Evolutionary conservation across 2,797 vertebrate species (phyloP).

Genomic region (Poecilia wingei): DNA sequence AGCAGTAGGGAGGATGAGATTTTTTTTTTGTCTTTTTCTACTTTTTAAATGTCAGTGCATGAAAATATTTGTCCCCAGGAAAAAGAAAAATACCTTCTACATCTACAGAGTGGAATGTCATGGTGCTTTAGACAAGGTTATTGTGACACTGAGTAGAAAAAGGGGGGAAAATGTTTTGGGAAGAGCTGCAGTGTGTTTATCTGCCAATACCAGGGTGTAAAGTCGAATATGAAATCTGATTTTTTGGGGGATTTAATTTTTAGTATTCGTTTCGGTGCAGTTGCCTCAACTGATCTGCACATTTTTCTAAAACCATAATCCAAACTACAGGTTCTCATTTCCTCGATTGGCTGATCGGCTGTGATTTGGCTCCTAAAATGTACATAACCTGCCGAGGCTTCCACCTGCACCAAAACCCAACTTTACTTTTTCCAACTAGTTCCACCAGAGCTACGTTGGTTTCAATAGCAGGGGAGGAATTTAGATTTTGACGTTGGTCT

Average conservation of each 20-base stretch:
- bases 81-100: constrained; percentile 75
- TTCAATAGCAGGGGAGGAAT: background rate
- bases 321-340: constrained; percentile 21
- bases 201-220: background rate
- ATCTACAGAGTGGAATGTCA: constrained; percentile 89
- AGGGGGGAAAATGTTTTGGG: background rate
- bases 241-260: background rate
- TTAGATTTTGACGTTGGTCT: background rate
- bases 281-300: background rate
- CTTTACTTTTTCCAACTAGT: background rate
- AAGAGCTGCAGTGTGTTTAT: background rate
- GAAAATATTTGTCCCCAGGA: constrained; percentile 86
- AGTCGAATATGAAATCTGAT: background rate
- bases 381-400: background rate
- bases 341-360: constrained; percentile 49
- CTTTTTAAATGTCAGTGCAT: constrained; percentile 84
- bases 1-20: constrained; percentile 45
- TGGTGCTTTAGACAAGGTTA: constrained; percentile 80
- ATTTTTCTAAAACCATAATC: background rate
- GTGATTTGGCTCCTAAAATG: constrained; percentile 24
- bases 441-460: background rate
- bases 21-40: constrained; percentile 45
- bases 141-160: constrained; percentile 79
- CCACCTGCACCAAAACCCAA: background rate
- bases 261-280: background rate